Evolutionary conservation across 2,888 invertebrate species (phyloP).

Genomic region (Apotomis turbidana): DNA sequence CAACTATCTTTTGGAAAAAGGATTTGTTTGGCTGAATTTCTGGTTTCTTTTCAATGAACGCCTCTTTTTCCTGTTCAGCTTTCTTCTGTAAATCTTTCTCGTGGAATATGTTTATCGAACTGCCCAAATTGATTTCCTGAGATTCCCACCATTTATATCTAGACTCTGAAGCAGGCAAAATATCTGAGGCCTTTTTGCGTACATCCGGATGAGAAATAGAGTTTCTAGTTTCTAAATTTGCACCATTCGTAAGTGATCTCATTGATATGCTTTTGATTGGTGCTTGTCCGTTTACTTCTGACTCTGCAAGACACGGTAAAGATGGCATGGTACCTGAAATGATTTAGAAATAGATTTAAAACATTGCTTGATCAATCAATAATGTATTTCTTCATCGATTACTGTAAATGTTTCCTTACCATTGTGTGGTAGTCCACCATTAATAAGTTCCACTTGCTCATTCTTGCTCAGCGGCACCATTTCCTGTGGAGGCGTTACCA

Average conservation of each 20-base stretch:
- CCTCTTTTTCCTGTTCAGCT: slow-evolving; percentile 53
- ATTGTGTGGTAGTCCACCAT: slow-evolving; percentile 61
- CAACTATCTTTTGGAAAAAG: slow-evolving; percentile 65
- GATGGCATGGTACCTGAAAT: slow-evolving; percentile 58
- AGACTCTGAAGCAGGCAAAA: slow-evolving; percentile 55
- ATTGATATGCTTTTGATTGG: slow-evolving; percentile 70
- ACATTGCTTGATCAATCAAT: neutral
- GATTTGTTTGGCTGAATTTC: slow-evolving; percentile 54
- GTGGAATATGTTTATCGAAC: slow-evolving; percentile 85
- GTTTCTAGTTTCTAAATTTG: slow-evolving; percentile 66
- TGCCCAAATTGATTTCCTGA: slow-evolving; percentile 84
- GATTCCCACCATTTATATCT: slow-evolving; percentile 84
- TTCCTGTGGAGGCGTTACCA: slow-evolving; percentile 72
- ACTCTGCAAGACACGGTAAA: slow-evolving; percentile 54
- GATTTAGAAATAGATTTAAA: neutral
- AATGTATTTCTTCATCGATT: neutral
- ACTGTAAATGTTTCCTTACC: slow-evolving; percentile 52
- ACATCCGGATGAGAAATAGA: slow-evolving; percentile 76
- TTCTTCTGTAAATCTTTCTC: slow-evolving; percentile 45
- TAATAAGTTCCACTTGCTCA: slow-evolving; percentile 59
- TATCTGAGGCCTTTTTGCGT: slow-evolving; percentile 58
- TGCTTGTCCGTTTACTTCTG: slow-evolving; percentile 56
- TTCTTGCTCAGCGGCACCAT: slow-evolving; percentile 66
- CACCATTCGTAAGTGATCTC: slow-evolving; percentile 64
- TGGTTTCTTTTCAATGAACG: slow-evolving; percentile 43